Evolutionary conservation across 2,888 invertebrate genomes (phyloP).

Genomic region (Drosophila ezoana): DNA sequence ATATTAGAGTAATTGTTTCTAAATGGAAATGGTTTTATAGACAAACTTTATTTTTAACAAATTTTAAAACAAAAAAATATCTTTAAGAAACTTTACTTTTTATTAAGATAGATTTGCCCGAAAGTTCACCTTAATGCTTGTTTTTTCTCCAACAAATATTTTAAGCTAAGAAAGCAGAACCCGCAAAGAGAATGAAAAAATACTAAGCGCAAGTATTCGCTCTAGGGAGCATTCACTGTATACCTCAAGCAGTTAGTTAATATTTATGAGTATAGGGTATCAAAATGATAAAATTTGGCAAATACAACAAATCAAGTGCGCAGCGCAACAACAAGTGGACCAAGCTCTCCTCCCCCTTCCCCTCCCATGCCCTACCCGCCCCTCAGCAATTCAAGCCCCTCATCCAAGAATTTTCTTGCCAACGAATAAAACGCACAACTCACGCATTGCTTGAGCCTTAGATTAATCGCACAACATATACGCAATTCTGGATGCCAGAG

Average conservation of each 20-base stretch:
- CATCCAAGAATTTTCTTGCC: too few relatives aligned
- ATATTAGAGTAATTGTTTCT: too few relatives aligned
- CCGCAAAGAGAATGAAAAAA: neutral
- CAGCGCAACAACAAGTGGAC: constrained; percentile 51
- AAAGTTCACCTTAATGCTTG: too few relatives aligned
- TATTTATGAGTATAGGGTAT: constrained; percentile 22
- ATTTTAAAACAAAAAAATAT: too few relatives aligned
- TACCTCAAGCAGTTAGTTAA: neutral
- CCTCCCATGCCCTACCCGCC: too few relatives aligned
- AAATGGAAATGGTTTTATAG: too few relatives aligned
- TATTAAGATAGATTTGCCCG: too few relatives aligned
- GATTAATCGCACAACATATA: constrained; percentile 68
- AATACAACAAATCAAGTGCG: constrained; percentile 42
- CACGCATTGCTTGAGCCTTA: constrained; percentile 62
- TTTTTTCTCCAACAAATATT: too few relatives aligned
- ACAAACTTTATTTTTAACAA: too few relatives aligned
- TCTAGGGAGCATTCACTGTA: neutral
- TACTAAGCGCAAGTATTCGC: neutral
- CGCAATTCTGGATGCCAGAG: constrained; percentile 22
- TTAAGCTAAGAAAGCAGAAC: too few relatives aligned
- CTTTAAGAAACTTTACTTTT: too few relatives aligned
- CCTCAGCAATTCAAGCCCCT: neutral
- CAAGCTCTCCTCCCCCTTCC: neutral
- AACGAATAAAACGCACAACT: constrained; percentile 22
- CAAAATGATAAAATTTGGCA: constrained; percentile 56